These are phyloP conservation scores for Pheosia tremula DNA, from an alignment of 2,888 invertebrate species.

Conservation along the genomic window DNA sequence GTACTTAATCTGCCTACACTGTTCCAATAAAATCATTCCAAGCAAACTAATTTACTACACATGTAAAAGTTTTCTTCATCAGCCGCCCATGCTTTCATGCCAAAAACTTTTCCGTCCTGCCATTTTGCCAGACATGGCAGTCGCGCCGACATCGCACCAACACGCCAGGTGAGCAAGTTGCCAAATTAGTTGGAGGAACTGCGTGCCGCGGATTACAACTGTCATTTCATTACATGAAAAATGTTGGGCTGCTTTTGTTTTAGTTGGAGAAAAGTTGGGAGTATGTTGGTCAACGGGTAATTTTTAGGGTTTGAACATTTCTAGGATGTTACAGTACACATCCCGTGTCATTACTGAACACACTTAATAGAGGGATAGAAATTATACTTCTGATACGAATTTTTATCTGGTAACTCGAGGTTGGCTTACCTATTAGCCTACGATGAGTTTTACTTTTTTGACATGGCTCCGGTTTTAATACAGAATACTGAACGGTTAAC, in stretches of 20 bases:
- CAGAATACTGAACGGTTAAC: too few species aligned
- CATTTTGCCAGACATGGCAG: neutral
- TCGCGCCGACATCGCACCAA: neutral
- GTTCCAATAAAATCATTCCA: constrained; percentile 1
- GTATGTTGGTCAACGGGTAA: neutral
- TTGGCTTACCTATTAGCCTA: too few species aligned
- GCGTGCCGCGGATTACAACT: constrained; percentile 15
- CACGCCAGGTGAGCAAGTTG: constrained; percentile 19
- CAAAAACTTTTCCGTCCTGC: neutral
- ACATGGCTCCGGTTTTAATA: too few species aligned
- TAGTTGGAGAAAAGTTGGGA: neutral
- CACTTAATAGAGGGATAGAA: too few species aligned
- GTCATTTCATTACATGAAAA: constrained; percentile 3
- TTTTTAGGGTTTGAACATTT: neutral
- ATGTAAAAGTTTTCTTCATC: constrained; percentile 3
- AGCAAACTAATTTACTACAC: neutral
- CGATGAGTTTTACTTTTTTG: too few species aligned
- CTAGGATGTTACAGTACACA: too few species aligned
- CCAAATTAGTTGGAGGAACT: constrained; percentile 37
- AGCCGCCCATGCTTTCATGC: constrained; percentile 3
- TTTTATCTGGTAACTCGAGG: too few species aligned
- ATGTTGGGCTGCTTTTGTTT: neutral
- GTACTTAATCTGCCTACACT: neutral
- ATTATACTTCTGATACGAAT: too few species aligned
- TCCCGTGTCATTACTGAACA: too few species aligned